These are phyloP conservation scores for Portevinia maculata DNA, from an alignment of 2,888 invertebrate species.

Conservation along the genomic window DNA sequence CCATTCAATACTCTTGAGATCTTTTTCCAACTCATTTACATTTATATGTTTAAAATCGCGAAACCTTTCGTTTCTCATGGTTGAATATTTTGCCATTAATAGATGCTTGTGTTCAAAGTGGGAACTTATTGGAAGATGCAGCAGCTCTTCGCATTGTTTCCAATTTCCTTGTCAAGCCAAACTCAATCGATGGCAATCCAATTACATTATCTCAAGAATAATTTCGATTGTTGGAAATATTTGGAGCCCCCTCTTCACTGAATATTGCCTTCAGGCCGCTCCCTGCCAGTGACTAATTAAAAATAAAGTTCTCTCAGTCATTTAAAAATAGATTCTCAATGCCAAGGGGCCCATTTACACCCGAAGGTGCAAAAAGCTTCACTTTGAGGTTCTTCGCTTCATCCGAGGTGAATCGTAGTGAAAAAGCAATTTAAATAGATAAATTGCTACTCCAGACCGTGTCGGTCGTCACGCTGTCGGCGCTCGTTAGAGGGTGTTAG, in stretches of 20 bases:
- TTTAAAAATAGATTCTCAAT: constrained; percentile 24
- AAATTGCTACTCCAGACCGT: constrained; percentile 17
- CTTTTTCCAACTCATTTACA: no score
- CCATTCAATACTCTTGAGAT: no score
- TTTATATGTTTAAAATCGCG: no score
- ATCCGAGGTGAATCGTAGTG: not conserved
- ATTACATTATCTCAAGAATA: no score
- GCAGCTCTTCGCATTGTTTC: no score
- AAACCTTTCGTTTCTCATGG: no score
- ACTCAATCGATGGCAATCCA: no score
- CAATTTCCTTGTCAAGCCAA: no score
- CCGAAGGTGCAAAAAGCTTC: constrained; percentile 34
- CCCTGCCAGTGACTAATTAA: not conserved
- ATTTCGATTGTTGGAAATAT: no score
- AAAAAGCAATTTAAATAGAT: constrained; percentile 46
- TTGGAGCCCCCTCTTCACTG: not conserved
- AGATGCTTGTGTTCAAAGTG: no score
- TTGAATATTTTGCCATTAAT: no score
- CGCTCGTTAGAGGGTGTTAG: constrained; percentile 21
- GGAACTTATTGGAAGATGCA: no score
- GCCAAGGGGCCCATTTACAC: constrained; percentile 22
- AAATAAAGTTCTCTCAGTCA: not conserved
- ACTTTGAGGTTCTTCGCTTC: constrained; percentile 29
- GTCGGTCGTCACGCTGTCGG: not conserved
- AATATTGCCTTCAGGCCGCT: not conserved